Evolutionary conservation across 2,888 invertebrate species (phyloP), one percentile per base, ranked within the genome.

Genomic region (Mesorhabditis sp.): DNA sequence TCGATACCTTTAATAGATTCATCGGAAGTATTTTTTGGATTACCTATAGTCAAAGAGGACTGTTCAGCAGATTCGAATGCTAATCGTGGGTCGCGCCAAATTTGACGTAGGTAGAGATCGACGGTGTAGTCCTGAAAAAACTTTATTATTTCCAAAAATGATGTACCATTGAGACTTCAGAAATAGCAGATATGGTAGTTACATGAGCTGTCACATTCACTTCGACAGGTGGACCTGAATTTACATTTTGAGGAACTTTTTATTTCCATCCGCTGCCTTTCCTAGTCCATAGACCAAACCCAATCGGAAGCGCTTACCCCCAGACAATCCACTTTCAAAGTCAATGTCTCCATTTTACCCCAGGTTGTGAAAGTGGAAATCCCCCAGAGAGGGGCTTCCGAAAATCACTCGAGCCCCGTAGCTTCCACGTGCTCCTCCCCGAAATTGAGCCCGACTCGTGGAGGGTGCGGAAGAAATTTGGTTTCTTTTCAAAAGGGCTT

Each of bases 141-240:
- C n/a, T 10, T 45, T 10, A n/a, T 45, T 65, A n/a, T 65, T 41
- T 65, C 4, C 15, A n/a, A 45, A 67, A 69, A 43, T 66, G n/a
- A 67, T 63, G 42, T 71, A 83, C 85, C 85, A 85, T 85, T 4
- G 85, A 83, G 0, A 86, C 85, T 75, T 85, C 85, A 6, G 85
- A 86, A 6, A 85, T 79, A 41, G 85, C 85, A 66, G 77, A 78
- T 45, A 85, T 86, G 10, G 85, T 85, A n/a, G 85, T 83, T 15
- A 85, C 75, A 69, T 84, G 82, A 5, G 79, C 79, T 0, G 85
- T 85, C 45, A 85, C 82, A 72, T 83, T 84, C 6, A 85, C 85
- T 74, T 82, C 79, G 41, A 85, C 81, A 7, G 86, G 83, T 3
- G 81, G 74, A 10, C 83, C 85, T 85, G 71, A 64, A 79, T n/a